A percentile compares a stretch with the other conserved stretches of the same genome.
Conservation (phyloP, 2,113 vertebrate species). For the Halcyon malimbica region DNA sequence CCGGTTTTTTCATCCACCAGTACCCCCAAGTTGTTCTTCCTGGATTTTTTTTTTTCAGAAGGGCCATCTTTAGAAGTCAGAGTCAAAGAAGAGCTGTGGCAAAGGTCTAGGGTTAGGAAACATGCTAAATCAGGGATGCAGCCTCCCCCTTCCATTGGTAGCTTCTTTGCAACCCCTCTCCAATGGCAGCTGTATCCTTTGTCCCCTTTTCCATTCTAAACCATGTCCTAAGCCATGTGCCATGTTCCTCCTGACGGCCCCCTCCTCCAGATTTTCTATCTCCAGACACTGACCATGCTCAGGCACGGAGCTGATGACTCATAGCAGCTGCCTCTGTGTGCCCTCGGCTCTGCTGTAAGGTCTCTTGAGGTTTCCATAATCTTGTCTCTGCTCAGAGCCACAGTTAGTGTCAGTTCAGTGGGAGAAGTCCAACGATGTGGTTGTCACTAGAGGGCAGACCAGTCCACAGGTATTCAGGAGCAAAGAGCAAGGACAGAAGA, state of each 20-base stretch:
- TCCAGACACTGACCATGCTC: not conserved
- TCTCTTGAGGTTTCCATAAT: fast-evolving
- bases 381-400: not conserved
- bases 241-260: not conserved
- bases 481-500: not conserved
- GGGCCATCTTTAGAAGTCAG: not conserved
- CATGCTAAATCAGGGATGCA: not conserved
- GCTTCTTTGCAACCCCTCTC: not conserved
- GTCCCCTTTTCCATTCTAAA: not conserved
- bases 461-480: not conserved
- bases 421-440: not conserved
- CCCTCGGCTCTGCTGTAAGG: not conserved
- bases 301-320: too few relatives aligned
- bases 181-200: not conserved
- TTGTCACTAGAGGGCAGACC: conserved; percentile 9
- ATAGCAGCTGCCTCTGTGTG: not conserved
- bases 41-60: not conserved
- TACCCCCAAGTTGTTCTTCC: not conserved
- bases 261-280: not conserved
- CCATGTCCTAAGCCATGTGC: too few relatives aligned
- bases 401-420: fast-evolving
- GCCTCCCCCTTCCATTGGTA: not conserved
- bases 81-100: not conserved
- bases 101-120: not conserved
- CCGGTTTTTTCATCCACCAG: too few relatives aligned